These are phyloP conservation scores for Condylura cristata DNA, from an alignment of 2,113 vertebrate genomes.

Conservation along the genomic window DNA sequence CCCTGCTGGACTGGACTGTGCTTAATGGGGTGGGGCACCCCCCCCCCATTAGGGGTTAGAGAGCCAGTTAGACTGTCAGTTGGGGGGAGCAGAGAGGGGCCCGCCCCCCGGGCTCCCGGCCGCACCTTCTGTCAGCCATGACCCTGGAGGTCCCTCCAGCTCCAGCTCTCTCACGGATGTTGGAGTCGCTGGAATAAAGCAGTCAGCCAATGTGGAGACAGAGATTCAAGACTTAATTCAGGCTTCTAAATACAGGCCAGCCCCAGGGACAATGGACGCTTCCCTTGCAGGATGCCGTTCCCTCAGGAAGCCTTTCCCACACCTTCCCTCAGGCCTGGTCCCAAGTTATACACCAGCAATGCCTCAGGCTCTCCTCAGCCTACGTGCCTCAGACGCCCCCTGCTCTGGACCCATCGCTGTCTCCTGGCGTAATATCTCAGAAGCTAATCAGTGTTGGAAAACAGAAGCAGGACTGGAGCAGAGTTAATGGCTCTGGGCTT, in stretches of 20 bases:
- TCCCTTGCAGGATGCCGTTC: not conserved
- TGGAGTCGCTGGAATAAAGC: no score
- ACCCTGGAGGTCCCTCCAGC: not conserved
- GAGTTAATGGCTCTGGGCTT: not conserved
- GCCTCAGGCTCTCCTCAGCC: no score
- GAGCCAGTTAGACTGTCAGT: not conserved
- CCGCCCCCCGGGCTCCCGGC: not conserved
- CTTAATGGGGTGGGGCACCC: fast-evolving
- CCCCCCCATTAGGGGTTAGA: not conserved
- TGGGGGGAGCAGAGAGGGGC: not conserved
- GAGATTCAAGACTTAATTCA: no score
- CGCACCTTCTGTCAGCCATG: not conserved
- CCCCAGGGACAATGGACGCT: not conserved
- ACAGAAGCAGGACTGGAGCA: not conserved
- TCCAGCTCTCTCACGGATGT: no score
- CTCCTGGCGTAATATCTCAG: not conserved
- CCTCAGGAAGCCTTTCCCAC: not conserved
- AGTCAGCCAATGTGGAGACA: no score
- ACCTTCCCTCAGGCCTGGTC: not conserved
- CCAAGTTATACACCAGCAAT: not conserved
- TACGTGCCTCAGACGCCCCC: no score
- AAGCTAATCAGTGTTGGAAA: not conserved
- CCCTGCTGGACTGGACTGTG: not conserved
- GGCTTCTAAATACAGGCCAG: no score
- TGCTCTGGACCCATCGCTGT: not conserved